phyloP scores from a whole-genome alignment of 1,140 invertebrate species.

The Bradysia coprophila region DNA sequence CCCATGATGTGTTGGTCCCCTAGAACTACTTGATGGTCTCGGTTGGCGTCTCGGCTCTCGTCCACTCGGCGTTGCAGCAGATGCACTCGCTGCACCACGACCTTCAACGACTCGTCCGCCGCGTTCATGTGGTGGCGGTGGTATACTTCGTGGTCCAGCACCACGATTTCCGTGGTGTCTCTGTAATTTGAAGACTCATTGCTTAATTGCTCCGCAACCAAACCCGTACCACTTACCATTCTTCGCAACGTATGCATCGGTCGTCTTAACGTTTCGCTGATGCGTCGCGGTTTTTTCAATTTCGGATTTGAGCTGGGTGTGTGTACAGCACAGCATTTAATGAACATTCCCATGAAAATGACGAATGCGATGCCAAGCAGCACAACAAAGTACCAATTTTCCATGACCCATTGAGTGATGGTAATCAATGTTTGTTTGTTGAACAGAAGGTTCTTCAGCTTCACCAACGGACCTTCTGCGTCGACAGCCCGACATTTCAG shows the following conservation, averaged over 20 bases:
- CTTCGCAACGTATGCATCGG: slow-evolving; percentile 76
- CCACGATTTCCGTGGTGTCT: slow-evolving; percentile 27
- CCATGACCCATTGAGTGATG: slow-evolving; percentile 77
- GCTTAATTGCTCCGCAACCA: background rate
- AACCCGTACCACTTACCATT: slow-evolving; percentile 35
- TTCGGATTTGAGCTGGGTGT: slow-evolving; percentile 96
- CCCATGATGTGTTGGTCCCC: slow-evolving; percentile 17
- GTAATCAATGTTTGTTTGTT: slow-evolving; percentile 75
- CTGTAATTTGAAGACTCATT: slow-evolving; percentile 15
- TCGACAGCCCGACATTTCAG: slow-evolving; percentile 93
- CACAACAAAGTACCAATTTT: slow-evolving; percentile 94
- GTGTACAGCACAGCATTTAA: slow-evolving; percentile 98
- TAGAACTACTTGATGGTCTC: slow-evolving; percentile 15
- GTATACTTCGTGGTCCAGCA: slow-evolving; percentile 30
- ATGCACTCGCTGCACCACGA: slow-evolving; percentile 12
- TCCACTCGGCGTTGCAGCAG: slow-evolving; percentile 13
- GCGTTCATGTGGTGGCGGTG: slow-evolving; percentile 16
- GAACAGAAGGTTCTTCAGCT: slow-evolving; percentile 91
- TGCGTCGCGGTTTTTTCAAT: slow-evolving; percentile 63
- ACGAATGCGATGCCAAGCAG: slow-evolving; percentile 81
- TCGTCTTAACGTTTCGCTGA: slow-evolving; percentile 70
- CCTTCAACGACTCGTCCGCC: background rate
- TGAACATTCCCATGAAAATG: slow-evolving; percentile 95
- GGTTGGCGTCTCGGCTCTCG: slow-evolving; percentile 6
- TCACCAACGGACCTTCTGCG: slow-evolving; percentile 89